Base-by-base conservation (phyloP, 2,888 invertebrate species). In the Escarpia spicata region DNA sequence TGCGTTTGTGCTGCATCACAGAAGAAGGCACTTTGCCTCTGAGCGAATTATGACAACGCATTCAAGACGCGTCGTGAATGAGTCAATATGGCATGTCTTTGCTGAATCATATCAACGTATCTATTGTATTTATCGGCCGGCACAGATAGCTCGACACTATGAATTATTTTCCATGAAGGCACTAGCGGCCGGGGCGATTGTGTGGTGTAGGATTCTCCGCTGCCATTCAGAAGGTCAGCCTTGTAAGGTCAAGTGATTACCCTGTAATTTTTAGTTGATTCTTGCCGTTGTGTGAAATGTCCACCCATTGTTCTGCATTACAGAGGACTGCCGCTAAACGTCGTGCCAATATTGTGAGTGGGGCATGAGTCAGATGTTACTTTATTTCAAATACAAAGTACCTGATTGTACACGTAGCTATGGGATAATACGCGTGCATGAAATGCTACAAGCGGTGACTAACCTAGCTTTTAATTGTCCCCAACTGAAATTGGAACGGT, bases 91-190 rank as follows among this genome's bases (percentile, higher is more conserved):
- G 26, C 75, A 75, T 75, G 75, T 75, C 75, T 75, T 75, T 4
- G 75, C 75, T 75, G 75, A 75, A 75, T 75, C 75, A 75, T 75
- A 75, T 75, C 75, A 75, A 75, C 75, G 75, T 75, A 75, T 75
- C 75, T 75, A 75, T 75, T 75, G 75, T 75, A 75, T 75, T 75
- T 75, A 75, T 75, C 75, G 75, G 75, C 26, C 75, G 75, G 75
- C 75, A n/a, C 75, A 75, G 75, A 75, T 75, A 75, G 75, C 75
- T 75, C n/a, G 26, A n/a, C 75, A 75, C 75, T 26, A n/a, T 75
- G 75, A 75, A 75, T 75, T 75, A 75, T 75, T 75, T 75, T 75
- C 75, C 75, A 75, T 26, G 75, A 75, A 75, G 75, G 75, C 75
- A 75, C 19, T 75, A 75, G 26, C 26, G 6, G 75, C n/a, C 19